A percentile compares a stretch with the other conserved stretches of the same genome.
phyloP scores from a whole-genome alignment of 2,797 vertebrate genomes.

The Chelon labrosus region DNA sequence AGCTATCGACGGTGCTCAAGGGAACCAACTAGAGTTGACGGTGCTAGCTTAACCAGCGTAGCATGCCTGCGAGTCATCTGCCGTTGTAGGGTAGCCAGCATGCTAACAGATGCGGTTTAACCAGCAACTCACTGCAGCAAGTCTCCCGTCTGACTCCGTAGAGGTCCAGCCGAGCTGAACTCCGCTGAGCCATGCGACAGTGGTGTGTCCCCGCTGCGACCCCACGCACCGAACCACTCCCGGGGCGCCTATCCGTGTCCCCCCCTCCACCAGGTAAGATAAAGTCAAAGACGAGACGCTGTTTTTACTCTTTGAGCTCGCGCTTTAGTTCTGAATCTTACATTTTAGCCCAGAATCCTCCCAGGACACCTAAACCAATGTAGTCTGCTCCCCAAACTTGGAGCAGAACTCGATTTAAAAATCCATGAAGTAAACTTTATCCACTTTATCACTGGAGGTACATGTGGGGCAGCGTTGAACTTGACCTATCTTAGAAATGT shows the following conservation, averaged over 20 bases:
- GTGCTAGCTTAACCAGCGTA: slow-evolving; percentile 64
- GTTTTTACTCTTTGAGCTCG: background rate
- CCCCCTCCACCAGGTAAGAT: slow-evolving; percentile 83
- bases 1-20: slow-evolving; percentile 27
- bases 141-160: slow-evolving; percentile 51
- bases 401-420: background rate
- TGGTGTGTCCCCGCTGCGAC: slow-evolving; percentile 87
- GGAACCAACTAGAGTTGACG: slow-evolving; percentile 51
- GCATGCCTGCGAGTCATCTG: slow-evolving; percentile 51
- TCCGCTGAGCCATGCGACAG: slow-evolving; percentile 86
- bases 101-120: slow-evolving; percentile 59
- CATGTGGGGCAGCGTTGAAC: background rate
- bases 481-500: background rate
- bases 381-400: slow-evolving; percentile 1
- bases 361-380: background rate
- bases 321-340: background rate
- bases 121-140: slow-evolving; percentile 67
- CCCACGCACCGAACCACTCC: slow-evolving; percentile 85
- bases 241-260: slow-evolving; percentile 82
- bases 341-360: background rate
- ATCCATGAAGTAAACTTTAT: slow-evolving; percentile 4
- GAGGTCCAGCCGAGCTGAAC: slow-evolving; percentile 76
- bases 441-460: background rate
- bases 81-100: slow-evolving; percentile 56
- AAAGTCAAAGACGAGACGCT: background rate